Base-by-base conservation (phyloP, 2,113 vertebrate species). In the Sorex fumeus region DNA sequence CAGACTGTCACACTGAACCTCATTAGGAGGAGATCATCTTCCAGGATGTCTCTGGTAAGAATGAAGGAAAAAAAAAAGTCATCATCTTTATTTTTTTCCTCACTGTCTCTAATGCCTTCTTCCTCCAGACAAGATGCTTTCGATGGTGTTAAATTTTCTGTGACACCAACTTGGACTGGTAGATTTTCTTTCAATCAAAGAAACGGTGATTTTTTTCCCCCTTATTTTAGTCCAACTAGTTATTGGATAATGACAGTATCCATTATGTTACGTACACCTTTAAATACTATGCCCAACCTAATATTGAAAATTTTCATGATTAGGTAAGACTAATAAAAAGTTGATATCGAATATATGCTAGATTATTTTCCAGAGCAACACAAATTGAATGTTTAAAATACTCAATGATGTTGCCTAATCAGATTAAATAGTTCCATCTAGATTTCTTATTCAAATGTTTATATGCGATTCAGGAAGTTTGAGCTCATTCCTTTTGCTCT, bases 1-100 rank as follows among this genome's bases (percentile, higher is more conserved):
- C 99, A 98, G 96, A 97, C 98, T 0, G 86, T 98, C 89, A 97
- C 98, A 15, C 98, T 99, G 93, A 99, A 99, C 97, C 98, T 98
- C 67, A 97, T 99, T 92, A 98, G 99, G 97, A 98, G 99, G 81
- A 97, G 98, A 53, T 99, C 99, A 6, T 99, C 99, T 0, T 99
- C 99, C 6, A 98, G 99, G 96, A 97, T 99, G 93, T 98, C 99
- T 96, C 98, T 99, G 99, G 99, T 99, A 98, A 98, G 98, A 78
- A 62, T 91, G 6, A 84, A 30, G 32, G 32, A 94, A 45, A 62
- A 57, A 77, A 60, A 62, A 4, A 19, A 2, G 18, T 75, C 36
- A 72, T 70, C 23, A 25, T 64, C 23, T 8, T 28, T 64, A 23
- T 93, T 67, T 82, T 40, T 62, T 30, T 67, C n/a, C 74, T 53